Base-by-base conservation (phyloP, 2,797 vertebrate species). In the Menidia menidia region DNA sequence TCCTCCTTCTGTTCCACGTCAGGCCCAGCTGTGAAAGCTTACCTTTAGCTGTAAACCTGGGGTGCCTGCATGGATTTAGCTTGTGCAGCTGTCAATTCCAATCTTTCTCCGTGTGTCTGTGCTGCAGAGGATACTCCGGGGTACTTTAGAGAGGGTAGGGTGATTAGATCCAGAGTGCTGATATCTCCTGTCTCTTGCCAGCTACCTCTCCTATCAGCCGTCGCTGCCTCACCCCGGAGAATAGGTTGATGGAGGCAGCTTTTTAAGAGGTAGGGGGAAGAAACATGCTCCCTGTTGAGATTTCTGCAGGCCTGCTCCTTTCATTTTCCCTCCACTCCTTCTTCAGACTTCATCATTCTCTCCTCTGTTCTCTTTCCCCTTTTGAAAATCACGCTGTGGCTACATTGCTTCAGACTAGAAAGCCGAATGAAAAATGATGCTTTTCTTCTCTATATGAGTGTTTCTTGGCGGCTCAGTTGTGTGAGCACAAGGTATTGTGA, bases 111-210 rank as follows among this genome's bases (percentile, higher is more conserved):
- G 64, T 45, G n/a, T 73, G 74, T 83, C 64, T 33, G 69, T 53
- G 71, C 82, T 71, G 78, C 73, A 85, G 83, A 86, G 80, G 78
- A 82, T 82, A 80, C 85, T 88, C 81, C 58, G 58, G 86, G 88
- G 88, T 80, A 77, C 86, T 83, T 91, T 86, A 86, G 82, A 88
- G 83, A 83, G 83, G 80, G 71, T 75, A 75, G 81, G 69, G 74
- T 88, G 90, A 91, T 90, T 87, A 92, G 91, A 92, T 92, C 72
- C 79, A 69, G 85, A 73, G 75, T 71, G 83, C 84, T 82, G 90
- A 91, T 91, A 89, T 79, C 77, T 81, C 63, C 60, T 57, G 51
- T 73, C 70, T 75, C 74, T 69, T 76, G 71, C 66, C 73, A 35
- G 19, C 61, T 44, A 48, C 35, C 57, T 67, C 81, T 83, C 70